A percentile compares a stretch with the other conserved stretches of the same genome.
These are phyloP conservation scores for Gallinago nigripennis DNA, from an alignment of 2,797 vertebrate genomes.

Conservation along the genomic window DNA sequence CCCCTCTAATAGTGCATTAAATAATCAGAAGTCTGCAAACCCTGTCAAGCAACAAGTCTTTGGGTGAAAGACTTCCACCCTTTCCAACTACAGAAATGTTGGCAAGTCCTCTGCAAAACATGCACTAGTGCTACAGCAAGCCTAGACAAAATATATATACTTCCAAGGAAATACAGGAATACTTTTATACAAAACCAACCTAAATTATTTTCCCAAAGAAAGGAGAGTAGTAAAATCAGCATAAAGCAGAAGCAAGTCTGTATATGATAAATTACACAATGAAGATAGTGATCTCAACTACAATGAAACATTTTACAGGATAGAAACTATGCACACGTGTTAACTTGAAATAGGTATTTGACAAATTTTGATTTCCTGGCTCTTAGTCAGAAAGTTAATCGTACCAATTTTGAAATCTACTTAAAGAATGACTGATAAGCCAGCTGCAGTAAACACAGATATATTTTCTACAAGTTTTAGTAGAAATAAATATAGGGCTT, in stretches of 20 bases:
- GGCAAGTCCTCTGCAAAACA: neutral
- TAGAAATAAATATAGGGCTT: neutral
- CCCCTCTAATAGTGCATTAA: neutral
- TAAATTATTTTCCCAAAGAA: constrained; percentile 10
- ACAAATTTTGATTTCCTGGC: constrained; percentile 39
- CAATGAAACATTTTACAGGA: constrained; percentile 21
- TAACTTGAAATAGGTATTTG: neutral
- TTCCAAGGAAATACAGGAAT: neutral
- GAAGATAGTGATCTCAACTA: constrained; percentile 32
- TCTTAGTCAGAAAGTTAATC: constrained; percentile 52
- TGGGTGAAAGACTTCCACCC: neutral
- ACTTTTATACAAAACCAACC: neutral
- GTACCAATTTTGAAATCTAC: constrained; percentile 13
- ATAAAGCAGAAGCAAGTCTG: constrained; percentile 32
- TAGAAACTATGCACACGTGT: constrained; percentile 24
- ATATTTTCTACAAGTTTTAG: neutral
- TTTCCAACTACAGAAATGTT: neutral
- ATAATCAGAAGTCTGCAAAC: neutral
- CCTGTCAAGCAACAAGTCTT: neutral
- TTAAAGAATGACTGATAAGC: neutral
- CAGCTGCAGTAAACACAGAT: neutral
- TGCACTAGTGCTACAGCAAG: neutral
- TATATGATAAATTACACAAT: constrained; percentile 23
- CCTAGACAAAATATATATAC: neutral
- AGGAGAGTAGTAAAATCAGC: neutral